Conservation (phyloP, 2,797 vertebrate genomes). For the Cuniculus paca region DNA sequence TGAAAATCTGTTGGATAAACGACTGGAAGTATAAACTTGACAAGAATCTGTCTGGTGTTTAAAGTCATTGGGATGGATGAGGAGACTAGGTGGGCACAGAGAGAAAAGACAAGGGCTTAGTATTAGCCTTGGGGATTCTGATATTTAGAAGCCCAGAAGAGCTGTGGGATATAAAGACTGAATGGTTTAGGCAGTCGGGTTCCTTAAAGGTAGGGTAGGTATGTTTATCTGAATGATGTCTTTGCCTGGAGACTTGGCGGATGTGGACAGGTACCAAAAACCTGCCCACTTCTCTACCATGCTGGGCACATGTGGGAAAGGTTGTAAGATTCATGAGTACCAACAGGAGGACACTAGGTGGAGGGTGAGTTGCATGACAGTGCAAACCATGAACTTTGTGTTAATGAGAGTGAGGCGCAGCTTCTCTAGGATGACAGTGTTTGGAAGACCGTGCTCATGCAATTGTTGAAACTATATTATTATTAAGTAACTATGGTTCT, state of each 20-base stretch:
- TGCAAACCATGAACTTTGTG: not conserved
- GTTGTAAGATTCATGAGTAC: not conserved
- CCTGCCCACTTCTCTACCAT: not conserved
- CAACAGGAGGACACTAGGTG: not conserved
- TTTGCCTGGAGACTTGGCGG: not conserved
- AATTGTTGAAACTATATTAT: not conserved
- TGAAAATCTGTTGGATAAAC: not conserved
- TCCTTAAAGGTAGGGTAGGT: not conserved
- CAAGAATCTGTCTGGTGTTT: not conserved
- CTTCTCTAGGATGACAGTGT: not conserved
- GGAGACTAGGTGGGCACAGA: not conserved
- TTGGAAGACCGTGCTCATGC: not conserved
- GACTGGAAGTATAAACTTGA: not conserved
- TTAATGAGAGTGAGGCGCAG: not conserved
- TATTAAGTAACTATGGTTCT: not conserved
- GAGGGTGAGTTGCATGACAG: not conserved
- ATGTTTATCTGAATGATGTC: not conserved
- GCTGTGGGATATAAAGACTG: not conserved
- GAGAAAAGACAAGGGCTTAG: not conserved
- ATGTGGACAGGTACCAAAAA: not conserved
- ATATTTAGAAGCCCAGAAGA: not conserved
- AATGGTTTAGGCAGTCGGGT: not conserved
- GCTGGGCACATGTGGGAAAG: not conserved
- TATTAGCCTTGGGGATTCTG: not conserved
- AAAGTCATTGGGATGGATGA: not conserved